Base-by-base conservation (phyloP, 2,797 vertebrate species). In the Scomberomorus guttatus region DNA sequence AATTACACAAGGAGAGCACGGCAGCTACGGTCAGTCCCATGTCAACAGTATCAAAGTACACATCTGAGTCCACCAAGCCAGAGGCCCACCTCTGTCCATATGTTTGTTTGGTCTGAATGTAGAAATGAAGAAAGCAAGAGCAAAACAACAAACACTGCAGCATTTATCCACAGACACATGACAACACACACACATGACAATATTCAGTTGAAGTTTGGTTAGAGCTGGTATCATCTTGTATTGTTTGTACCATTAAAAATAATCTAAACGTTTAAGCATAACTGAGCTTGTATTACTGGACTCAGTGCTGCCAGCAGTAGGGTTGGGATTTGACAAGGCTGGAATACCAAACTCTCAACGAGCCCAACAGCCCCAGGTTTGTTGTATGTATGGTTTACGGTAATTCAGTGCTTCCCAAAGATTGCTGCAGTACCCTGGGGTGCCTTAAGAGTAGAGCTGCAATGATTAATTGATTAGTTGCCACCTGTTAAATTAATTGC, bases 31-130 rank as follows among this genome's bases (percentile, higher is more conserved):
- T 32, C 13, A 54, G 3, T 15, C 24, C 13, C 18, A 13, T 14
- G 22, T 64, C 20, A 34, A 29, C 14, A 6, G 64, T 63, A n/a
- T 46, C 57, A 62, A 32, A 69, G 58, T 48, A 7, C 57, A 63
- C 50, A n/a, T 32, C 6, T 27, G 44, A 54, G 13, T 20, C 50
- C 42, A 37, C 11, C 14, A 10, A 51, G 18, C 37, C 8, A 59
- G 37, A 24, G 24, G 46, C 56, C 44, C 51, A 8, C n/a, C 18
- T 11, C 50, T 12, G 50, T 15, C 12, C 52, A 37, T 22, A 66
- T 42, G 34, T 48, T 17, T 57, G 17, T 58, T 22, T 24, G 34
- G 32, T 44, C 48, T 58, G 32, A 42, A 29, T 58, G 61, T 25
- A 52, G 15, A 34, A 44, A n/a, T n/a, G n/a, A 20, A 12, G 15